A percentile compares a stretch with the other conserved stretches of the same genome.
Evolutionary conservation across 1,140 invertebrate species (phyloP).

Genomic region (Heliothis virescens): DNA sequence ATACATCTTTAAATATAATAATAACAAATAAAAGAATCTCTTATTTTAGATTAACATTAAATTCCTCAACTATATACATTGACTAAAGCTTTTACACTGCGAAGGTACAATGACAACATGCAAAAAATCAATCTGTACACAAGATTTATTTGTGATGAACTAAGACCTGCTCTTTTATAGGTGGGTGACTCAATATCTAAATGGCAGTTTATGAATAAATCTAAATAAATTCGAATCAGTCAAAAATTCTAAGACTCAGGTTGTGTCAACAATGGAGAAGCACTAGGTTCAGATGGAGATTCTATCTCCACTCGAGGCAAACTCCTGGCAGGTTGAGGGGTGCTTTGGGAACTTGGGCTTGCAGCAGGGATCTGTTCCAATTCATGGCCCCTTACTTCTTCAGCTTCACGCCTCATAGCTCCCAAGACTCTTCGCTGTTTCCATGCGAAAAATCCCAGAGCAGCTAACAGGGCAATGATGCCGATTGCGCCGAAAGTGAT

Average conservation of each 20-base stretch:
- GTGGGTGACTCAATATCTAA: background rate
- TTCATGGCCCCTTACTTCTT: conserved; percentile 65
- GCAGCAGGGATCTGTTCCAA: conserved; percentile 45
- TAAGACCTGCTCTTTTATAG: background rate
- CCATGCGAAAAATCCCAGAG: conserved; percentile 70
- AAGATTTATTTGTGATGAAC: background rate
- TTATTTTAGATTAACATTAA: background rate
- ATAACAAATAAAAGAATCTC: background rate
- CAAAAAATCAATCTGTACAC: background rate
- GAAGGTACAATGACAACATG: no score
- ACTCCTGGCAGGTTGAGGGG: background rate
- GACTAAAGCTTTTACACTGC: no score
- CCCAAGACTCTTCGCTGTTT: conserved; percentile 66
- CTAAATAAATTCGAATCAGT: no score
- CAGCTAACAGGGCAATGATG: conserved; percentile 55
- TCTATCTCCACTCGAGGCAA: conserved; percentile 61
- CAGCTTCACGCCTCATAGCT: conserved; percentile 44
- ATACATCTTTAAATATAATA: background rate
- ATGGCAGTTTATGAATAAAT: background rate
- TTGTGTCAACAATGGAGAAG: background rate
- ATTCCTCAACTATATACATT: background rate
- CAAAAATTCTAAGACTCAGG: background rate
- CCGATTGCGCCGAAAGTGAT: conserved; percentile 69
- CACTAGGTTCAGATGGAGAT: conserved; percentile 62
- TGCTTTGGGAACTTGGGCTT: conserved; percentile 2